phyloP scores from a whole-genome alignment of 2,888 invertebrate species.

The Drosophila nr. perissopoda region DNA sequence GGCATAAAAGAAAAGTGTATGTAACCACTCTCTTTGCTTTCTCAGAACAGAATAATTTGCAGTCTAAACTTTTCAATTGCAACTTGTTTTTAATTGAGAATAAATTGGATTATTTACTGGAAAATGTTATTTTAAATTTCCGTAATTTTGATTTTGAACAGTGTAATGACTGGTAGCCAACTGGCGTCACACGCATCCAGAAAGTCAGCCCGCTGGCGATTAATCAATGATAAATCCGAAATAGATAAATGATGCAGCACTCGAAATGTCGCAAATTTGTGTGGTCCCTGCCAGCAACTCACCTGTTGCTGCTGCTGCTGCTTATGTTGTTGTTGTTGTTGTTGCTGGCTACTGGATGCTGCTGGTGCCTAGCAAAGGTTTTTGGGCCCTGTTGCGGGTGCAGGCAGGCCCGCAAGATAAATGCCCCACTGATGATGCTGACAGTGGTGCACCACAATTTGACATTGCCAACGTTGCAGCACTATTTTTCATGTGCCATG shows the following conservation, averaged over 20 bases:
- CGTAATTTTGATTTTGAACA: slow-evolving; percentile 3
- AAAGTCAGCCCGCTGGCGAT: slow-evolving; percentile 65
- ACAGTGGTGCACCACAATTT: slow-evolving; percentile 66
- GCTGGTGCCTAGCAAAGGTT: slow-evolving; percentile 4
- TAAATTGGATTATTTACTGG: not conserved
- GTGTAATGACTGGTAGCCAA: slow-evolving; percentile 41
- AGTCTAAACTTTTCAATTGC: not conserved
- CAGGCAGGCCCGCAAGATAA: slow-evolving; percentile 62
- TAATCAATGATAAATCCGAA: slow-evolving; percentile 82
- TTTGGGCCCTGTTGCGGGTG: slow-evolving; percentile 63
- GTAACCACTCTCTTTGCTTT: not conserved
- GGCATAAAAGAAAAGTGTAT: not conserved
- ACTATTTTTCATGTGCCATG: slow-evolving; percentile 56
- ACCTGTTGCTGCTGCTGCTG: slow-evolving; percentile 55
- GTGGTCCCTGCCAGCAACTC: slow-evolving; percentile 70
- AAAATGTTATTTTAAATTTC: too few species aligned
- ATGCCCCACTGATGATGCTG: slow-evolving; percentile 79
- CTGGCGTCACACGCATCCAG: slow-evolving; percentile 62
- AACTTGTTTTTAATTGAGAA: not conserved
- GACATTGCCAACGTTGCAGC: slow-evolving; percentile 59
- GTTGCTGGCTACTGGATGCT: slow-evolving; percentile 6
- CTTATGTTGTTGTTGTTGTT: slow-evolving; percentile 11
- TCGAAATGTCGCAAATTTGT: slow-evolving; percentile 71
- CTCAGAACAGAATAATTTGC: not conserved
- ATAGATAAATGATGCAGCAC: slow-evolving; percentile 77